Evolutionary conservation across 2,113 vertebrate genomes (phyloP), one percentile per base, ranked within the genome.

Genomic region (Cranoglanis bouderius): DNA sequence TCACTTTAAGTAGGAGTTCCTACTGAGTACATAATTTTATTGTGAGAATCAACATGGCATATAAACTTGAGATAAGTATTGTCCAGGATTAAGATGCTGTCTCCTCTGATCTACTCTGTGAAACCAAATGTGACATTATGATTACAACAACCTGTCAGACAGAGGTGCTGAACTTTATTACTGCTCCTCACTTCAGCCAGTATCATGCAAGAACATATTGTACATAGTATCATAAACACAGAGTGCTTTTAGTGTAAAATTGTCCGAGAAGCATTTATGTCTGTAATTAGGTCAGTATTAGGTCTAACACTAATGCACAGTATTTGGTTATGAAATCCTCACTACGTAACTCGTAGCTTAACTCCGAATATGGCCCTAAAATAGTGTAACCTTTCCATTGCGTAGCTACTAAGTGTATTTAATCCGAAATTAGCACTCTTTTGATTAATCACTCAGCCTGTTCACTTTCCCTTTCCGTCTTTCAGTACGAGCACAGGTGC

Each of bases 401-500:
- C 32, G 2, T 40, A 61, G 38, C 55, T 83, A 18, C 24, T 43
- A 26, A 43, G 35, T 26, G 6, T 40, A 83, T 61, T 61, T 83
- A 61, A 43, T 61, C 40, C 12, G 3, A 83, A 29, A 61, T 83
- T 83, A 83, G 35, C 55, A 83, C 81, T 24, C 55, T 83, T 59
- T 53, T 26, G 81, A 83, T 83, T 83, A 81, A 81, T 81, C 77
- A 21, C 81, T 82, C 80, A 85, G 29, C 84, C 43, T 53, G 65
- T 70, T 61, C 86, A 46, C 55, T 26, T 70, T 59, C n/a, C 43
- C 49, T n/a, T n/a, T 26, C 55, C 13, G 35, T 90, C 91, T 82
- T 91, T 90, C 90, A 85, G 82, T 80, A 88, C 80, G 32, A 57
- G 57, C 83, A 86, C 88, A 91, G 89, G 89, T 90, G 87, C 88